Conservation (phyloP, 1,140 invertebrate species). For the Lordiphosa collinella region DNA sequence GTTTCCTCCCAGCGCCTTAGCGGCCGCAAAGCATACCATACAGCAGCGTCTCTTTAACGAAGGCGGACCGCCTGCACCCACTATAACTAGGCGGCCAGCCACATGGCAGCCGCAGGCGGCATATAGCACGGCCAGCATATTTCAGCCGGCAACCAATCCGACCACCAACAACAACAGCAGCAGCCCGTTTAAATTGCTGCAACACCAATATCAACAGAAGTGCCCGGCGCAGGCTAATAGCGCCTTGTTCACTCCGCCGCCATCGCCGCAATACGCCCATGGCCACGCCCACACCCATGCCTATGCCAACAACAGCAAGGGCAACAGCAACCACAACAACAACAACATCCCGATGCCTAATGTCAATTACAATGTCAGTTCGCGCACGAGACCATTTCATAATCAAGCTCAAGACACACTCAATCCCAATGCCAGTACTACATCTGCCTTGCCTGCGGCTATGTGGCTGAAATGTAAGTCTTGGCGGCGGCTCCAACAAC, state of each 20-base stretch:
- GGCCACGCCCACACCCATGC: conserved; percentile 25
- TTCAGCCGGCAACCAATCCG: conserved; percentile 36
- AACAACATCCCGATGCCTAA: conserved; percentile 55
- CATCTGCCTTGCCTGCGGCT: conserved; percentile 61
- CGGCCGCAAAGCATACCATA: conserved; percentile 64
- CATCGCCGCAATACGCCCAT: conserved; percentile 48
- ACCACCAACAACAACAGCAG: neutral
- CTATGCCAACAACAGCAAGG: conserved; percentile 19
- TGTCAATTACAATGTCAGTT: conserved; percentile 65
- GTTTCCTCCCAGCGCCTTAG: conserved; percentile 44
- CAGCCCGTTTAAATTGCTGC: conserved; percentile 44
- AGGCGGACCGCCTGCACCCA: conserved; percentile 19
- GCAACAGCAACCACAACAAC: conserved; percentile 26
- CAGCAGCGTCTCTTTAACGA: conserved; percentile 60
- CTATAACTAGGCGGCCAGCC: conserved; percentile 9
- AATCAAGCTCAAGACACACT: conserved; percentile 74
- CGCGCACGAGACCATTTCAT: conserved; percentile 73
- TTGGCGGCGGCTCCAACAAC: conserved; percentile 57
- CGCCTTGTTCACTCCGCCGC: conserved; percentile 47
- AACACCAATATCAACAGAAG: conserved; percentile 57
- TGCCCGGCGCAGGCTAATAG: conserved; percentile 39
- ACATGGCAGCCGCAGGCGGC: conserved; percentile 57
- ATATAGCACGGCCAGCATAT: conserved; percentile 58
- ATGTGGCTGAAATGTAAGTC: conserved; percentile 79
- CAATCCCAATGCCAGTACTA: conserved; percentile 60